A percentile compares a stretch with the other conserved stretches of the same genome.
Conservation (phyloP, 53 echinoderm and acorn worm species). For the Temnopleurus reevesii region DNA sequence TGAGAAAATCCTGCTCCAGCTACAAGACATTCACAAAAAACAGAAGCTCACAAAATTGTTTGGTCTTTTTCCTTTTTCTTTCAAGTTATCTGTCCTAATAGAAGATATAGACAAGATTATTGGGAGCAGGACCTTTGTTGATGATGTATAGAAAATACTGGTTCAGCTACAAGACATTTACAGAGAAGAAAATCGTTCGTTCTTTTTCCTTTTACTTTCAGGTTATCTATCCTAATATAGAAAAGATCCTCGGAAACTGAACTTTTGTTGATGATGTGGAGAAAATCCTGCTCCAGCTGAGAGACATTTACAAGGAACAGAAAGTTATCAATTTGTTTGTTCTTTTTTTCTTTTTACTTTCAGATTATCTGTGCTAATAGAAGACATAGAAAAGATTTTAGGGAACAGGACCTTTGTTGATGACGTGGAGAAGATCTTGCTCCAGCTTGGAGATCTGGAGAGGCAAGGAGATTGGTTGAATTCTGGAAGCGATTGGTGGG, state of each 20-base stretch:
- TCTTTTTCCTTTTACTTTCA: neutral
- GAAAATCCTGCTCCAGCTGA: slow-evolving; percentile 37
- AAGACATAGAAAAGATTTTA: slow-evolving; percentile 47
- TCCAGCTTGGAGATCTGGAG: slow-evolving; percentile 43
- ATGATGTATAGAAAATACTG: too few species aligned
- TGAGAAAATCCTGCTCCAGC: slow-evolving; percentile 42
- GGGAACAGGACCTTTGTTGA: slow-evolving; percentile 54
- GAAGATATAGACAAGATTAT: slow-evolving; percentile 51
- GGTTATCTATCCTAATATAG: slow-evolving; percentile 37
- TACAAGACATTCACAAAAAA: neutral
- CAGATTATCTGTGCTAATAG: slow-evolving; percentile 43
- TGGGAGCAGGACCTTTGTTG: slow-evolving; percentile 18
- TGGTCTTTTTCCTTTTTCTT: neutral
- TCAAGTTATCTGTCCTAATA: slow-evolving; percentile 34
- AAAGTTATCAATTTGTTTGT: too few species aligned
- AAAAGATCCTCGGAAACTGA: slow-evolving; percentile 41
- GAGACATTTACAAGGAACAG: neutral
- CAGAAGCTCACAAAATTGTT: too few species aligned
- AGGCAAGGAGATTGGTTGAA: slow-evolving; percentile 35
- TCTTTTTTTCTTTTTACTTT: neutral
- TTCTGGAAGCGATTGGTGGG: neutral
- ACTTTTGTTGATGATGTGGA: slow-evolving; percentile 52
- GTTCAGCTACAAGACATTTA: too few species aligned
- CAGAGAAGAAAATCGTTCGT: too few species aligned
- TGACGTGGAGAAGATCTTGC: slow-evolving; percentile 38